Evolutionary conservation across 2,113 vertebrate species (phyloP).

Genomic region (Chloebia gouldiae): DNA sequence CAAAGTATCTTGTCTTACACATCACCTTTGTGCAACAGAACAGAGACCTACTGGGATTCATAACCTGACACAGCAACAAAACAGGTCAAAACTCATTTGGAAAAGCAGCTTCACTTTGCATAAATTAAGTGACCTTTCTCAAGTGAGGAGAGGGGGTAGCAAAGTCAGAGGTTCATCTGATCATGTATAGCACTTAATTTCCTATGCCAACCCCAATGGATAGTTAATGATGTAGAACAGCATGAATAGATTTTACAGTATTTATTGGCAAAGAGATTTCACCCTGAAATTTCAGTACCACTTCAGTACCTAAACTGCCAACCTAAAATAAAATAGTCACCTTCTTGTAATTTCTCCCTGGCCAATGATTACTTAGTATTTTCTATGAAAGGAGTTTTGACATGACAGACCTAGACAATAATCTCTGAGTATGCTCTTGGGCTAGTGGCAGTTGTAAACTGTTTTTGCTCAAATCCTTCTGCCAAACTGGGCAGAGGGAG

Average conservation of each 20-base stretch:
- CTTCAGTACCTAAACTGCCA: background rate
- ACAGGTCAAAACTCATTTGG: background rate
- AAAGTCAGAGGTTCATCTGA: background rate
- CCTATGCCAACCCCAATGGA: background rate
- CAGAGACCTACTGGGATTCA: background rate
- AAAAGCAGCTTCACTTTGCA: background rate
- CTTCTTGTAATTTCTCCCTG: background rate
- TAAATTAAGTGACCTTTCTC: background rate
- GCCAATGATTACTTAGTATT: background rate
- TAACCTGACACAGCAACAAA: background rate
- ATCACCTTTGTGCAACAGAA: background rate
- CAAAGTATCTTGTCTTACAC: background rate
- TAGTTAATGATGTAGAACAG: background rate
- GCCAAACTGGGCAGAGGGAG: background rate
- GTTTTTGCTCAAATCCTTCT: background rate
- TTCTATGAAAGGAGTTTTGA: background rate
- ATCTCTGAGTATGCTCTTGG: background rate
- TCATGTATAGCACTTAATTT: background rate
- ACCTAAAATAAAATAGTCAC: background rate
- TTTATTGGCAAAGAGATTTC: background rate
- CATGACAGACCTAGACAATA: background rate
- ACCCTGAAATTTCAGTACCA: background rate
- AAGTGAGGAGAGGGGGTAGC: background rate
- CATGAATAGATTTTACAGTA: background rate
- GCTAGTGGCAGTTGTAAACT: background rate